Conservation (phyloP, 37 sponge, comb jelly and placozoan genomes). For the Geodia barretti region DNA sequence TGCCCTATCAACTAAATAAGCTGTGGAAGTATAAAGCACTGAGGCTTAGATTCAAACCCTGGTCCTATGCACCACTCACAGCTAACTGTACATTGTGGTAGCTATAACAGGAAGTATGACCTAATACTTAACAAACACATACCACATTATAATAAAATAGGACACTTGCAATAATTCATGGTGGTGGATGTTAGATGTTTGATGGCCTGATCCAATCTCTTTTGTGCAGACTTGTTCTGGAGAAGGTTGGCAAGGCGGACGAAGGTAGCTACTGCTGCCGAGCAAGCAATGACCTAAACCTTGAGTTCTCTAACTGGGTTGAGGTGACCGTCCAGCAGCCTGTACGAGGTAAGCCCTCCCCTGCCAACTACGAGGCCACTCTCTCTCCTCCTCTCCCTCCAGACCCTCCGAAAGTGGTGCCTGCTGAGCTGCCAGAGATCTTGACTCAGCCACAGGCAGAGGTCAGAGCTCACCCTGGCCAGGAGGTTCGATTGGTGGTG, state of each 20-base stretch:
- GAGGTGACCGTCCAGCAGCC: conserved; percentile 69
- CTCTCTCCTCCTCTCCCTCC: conserved; percentile 1
- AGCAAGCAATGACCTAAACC: conserved; percentile 60
- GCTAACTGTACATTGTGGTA: too few species aligned
- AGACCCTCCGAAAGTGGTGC: neutral
- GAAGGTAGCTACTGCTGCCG: conserved; percentile 80
- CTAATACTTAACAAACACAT: too few species aligned
- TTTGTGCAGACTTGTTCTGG: conserved; percentile 22
- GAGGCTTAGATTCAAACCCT: too few species aligned
- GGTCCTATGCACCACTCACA: too few species aligned
- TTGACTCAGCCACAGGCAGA: neutral
- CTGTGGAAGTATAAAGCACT: too few species aligned
- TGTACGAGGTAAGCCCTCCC: neutral
- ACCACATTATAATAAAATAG: too few species aligned
- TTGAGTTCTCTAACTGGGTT: conserved; percentile 74
- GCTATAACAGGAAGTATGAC: too few species aligned
- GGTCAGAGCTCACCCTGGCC: neutral
- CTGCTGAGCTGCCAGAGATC: neutral
- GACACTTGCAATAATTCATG: too few species aligned
- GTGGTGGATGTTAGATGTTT: too few species aligned
- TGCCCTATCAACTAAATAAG: too few species aligned
- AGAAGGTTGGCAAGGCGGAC: conserved; percentile 21
- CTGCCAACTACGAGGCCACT: neutral
- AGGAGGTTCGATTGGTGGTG: conserved; percentile 11
- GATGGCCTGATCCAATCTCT: too few species aligned